These are phyloP conservation scores for Helicolenus hilgendorfi DNA, from an alignment of 2,797 vertebrate species.

Conservation along the genomic window DNA sequence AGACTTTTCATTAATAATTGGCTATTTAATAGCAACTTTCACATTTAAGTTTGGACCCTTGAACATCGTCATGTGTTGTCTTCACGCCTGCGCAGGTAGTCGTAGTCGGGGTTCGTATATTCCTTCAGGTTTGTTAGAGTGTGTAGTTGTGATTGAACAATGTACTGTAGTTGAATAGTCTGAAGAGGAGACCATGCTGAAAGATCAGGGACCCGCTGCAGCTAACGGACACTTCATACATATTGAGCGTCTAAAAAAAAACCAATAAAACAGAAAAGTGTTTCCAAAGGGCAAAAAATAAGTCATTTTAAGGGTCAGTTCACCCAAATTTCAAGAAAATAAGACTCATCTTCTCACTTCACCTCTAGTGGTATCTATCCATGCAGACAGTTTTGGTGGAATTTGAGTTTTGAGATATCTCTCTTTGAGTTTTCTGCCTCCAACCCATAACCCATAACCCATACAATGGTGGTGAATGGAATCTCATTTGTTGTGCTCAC, in stretches of 20 bases:
- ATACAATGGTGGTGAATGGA: background rate
- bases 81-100: conserved; percentile 46
- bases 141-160: conserved; percentile 13
- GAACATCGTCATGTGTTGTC: conserved; percentile 72
- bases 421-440: background rate
- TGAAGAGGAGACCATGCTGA: background rate
- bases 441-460: too few species aligned
- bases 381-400: background rate
- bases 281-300: background rate
- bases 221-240: background rate
- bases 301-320: background rate
- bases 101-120: background rate
- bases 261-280: background rate
- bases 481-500: background rate
- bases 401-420: background rate
- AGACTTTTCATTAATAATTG: conserved; percentile 91
- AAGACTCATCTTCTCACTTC: background rate
- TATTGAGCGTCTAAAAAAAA: background rate
- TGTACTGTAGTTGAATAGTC: background rate
- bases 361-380: background rate
- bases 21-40: conserved; percentile 78
- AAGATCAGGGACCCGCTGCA: background rate
- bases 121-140: background rate
- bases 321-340: background rate
- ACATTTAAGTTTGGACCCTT: conserved; percentile 74